Base-by-base conservation (phyloP, 2,888 invertebrate species). In the Drosophila subquinaria region DNA sequence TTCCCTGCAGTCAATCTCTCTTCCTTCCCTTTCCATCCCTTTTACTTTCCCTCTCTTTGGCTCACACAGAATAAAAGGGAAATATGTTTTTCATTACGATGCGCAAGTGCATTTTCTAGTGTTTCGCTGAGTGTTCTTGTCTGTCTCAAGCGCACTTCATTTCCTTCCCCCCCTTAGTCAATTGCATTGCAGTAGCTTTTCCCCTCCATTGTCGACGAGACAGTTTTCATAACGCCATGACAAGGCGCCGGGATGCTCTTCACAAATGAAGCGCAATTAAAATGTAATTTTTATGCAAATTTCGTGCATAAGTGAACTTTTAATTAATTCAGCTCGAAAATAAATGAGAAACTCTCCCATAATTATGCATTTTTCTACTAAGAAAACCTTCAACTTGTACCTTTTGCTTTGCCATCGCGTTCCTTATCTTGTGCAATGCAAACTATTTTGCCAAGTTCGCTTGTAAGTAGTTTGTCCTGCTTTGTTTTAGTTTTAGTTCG, bases 251-350 rank as follows among this genome's bases (percentile, higher is more conserved):
- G 45, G 52, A 40, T 52, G 73, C 82, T 73, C 75, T 71, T 73
- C 82, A 80, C 82, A 89, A 89, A 89, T 89, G 90, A 87, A 88
- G 87, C 90, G 88, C 87, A 89, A 88, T 88, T 88, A 88, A 89
- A 88, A 88, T 88, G 90, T 86, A 63, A 88, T 88, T 88, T 88
- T 89, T 79, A 88, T 88, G 87, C 88, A 88, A 88, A 89, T 89
- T 81, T 71, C 86, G 88, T 88, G 90, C 90, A 86, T 88, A 88
- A 88, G 87, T 88, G 90, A 89, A 88, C 86, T 89, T 89, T 89
- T 89, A 88, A 88, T 88, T 89, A 88, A 88, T 88, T 89, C 87
- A 76, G 87, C 75, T 79, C 65, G 60, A 82, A 88, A 85, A 78
- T 86, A 81, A 88, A 89, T 89, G 82, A 85, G 83, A 79, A 74